Conservation (phyloP, 2,113 vertebrate genomes). For the Corvus hawaiiensis region DNA sequence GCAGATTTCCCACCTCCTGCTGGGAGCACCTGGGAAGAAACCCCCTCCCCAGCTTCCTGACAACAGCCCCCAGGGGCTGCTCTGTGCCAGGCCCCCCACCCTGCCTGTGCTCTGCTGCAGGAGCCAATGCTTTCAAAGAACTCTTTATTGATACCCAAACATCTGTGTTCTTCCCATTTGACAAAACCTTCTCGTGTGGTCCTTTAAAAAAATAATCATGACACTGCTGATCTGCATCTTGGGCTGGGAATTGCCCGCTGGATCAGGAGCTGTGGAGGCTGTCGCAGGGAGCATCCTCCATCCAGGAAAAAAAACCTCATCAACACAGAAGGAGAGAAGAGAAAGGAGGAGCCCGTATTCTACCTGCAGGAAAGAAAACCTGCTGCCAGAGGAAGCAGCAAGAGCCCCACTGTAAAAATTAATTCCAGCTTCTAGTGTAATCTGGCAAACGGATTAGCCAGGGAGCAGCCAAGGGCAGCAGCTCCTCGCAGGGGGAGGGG, state of each 20-base stretch:
- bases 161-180: slow-evolving; percentile 34
- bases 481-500: neutral
- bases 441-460: neutral
- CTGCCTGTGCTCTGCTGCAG: neutral
- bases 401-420: neutral
- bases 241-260: neutral
- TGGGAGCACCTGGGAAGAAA: neutral
- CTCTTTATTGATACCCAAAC: slow-evolving; percentile 74
- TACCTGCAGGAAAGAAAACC: neutral
- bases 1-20: neutral
- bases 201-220: slow-evolving; percentile 69
- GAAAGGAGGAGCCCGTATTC: neutral
- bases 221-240: neutral
- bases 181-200: slow-evolving; percentile 67
- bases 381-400: neutral
- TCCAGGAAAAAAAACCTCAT: neutral
- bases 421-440: slow-evolving; percentile 48
- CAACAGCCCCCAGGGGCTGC: neutral
- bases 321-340: slow-evolving; percentile 3
- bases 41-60: neutral
- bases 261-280: neutral
- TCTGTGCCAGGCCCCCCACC: fast-evolving
- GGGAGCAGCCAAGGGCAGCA: neutral
- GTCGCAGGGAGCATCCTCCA: neutral
- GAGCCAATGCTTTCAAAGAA: slow-evolving; percentile 54